Conservation (phyloP, 2,888 invertebrate genomes). For the Acrocyrtus sp. region DNA sequence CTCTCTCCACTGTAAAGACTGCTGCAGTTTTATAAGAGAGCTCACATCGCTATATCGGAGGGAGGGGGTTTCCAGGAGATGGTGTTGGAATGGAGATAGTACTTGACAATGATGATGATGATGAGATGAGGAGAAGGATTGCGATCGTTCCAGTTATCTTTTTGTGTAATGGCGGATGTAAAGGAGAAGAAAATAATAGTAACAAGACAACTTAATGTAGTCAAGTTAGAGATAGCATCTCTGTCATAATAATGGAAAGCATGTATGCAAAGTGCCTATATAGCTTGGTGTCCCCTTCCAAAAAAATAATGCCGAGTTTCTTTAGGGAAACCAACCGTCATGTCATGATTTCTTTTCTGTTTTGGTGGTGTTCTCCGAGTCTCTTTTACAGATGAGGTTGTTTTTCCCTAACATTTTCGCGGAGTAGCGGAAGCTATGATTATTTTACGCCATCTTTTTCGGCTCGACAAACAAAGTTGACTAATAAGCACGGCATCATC, state of each 20-base stretch:
- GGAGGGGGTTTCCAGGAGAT: too few species aligned
- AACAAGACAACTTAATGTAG: conserved; percentile 33
- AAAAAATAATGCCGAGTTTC: too few species aligned
- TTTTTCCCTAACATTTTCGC: too few species aligned
- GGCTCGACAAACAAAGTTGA: conserved; percentile 3
- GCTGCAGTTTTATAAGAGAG: too few species aligned
- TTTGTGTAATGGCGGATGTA: conserved; percentile 31
- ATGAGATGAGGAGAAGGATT: conserved; percentile 16
- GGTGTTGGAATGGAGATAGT: not conserved
- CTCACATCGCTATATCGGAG: too few species aligned
- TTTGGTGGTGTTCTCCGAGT: too few species aligned
- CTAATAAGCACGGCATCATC: conserved; percentile 16
- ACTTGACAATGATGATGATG: not conserved
- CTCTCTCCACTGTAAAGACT: not conserved
- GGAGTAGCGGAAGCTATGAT: conserved; percentile 33
- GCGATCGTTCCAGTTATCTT: conserved; percentile 25
- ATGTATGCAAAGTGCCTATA: too few species aligned
- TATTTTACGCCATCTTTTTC: conserved; percentile 22
- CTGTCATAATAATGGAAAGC: too few species aligned
- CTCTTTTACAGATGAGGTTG: too few species aligned
- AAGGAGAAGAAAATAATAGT: conserved; percentile 12
- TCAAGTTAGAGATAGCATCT: conserved; percentile 3
- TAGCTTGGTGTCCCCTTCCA: too few species aligned
- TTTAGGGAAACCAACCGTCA: too few species aligned
- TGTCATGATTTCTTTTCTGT: too few species aligned